Base-by-base conservation (phyloP, 2,113 vertebrate species). In the Gambusia affinis region DNA sequence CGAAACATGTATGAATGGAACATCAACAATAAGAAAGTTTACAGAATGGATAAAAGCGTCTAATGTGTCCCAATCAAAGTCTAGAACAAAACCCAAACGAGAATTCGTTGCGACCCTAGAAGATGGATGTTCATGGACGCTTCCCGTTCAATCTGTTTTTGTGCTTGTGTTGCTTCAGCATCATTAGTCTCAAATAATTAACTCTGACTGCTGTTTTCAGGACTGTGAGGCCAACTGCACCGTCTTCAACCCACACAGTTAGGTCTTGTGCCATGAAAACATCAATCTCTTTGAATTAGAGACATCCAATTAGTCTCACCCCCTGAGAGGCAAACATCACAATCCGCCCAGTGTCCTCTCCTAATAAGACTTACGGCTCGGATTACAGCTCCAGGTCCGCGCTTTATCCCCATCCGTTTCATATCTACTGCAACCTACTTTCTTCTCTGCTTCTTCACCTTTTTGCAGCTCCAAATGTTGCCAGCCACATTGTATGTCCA, bases 291-390 rank as follows among this genome's bases (percentile, higher is more conserved):
- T 73, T 77, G 67, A 85, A 85, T 91, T 75, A 64, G 71, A 74
- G 80, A 80, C 65, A 93, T 94, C 89, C 90, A 88, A 92, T 94
- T 92, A 92, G 85, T 47, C 47, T 81, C 72, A 64, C 19, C 68
- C 67, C 70, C 78, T 8, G 63, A 77, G 80, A 70, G 75, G 73
- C 81, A 76, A 82, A 44, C 15, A 19, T 73, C 78, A 77, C 76
- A 70, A 89, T 88, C 88, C 83, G 86, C 88, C 91, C 71, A 88
- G 71, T 1, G 67, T 73, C 57, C 69, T 78, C 62, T 70, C 73
- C 70, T 91, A 90, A 90, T 88, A 29, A 87, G 78, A 78, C 80
- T 76, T 84, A 88, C 86, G 90, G 57, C 88, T 85, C 66, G 64
- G 87, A 91, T 91, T 91, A 92, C 51, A 57, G 17, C 70, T 68